Base-by-base conservation (phyloP, 2,888 invertebrate genomes). In the Coelopa pilipes region DNA sequence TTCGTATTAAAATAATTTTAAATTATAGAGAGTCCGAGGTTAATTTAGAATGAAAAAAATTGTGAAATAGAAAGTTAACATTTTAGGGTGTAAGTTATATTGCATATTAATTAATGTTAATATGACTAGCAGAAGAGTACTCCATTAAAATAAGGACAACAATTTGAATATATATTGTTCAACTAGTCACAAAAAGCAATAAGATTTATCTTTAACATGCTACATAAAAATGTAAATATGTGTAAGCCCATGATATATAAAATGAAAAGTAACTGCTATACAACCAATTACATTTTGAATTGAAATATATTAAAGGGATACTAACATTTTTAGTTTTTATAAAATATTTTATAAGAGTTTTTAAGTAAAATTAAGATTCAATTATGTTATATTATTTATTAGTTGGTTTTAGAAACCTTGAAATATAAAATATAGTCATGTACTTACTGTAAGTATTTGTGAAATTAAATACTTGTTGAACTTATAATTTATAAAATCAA, bases 11-110 rank as follows among this genome's bases (percentile, higher is more conserved):
- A 60, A 77, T 74, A 77, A 76, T 62, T 34, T 4, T 34, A 34
- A 34, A 34, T 4, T 34, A 68, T 45, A 34, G 50, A 71, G 55
- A 63, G 13, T 50, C 59, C 15, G 45, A 66, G 17, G 21, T 66
- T 46, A 68, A 72, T 74, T 74, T 81, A 81, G 78, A 79, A 78
- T 78, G 78, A 79, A 75, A 75, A 81, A 82, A 84, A 82, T 82
- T 85, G 85, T 85, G 84, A 85, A 85, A 85, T 84, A 84, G 82
- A 85, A 84, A 85, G 84, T 85, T 85, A 85, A 85, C 84, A 85
- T 86, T 84, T 82, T 82, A 84, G 80, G 76, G 75, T 73, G 78
- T 83, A 85, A 83, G 83, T 76, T 77, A 72, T 72, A 73, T 74
- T 73, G 70, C 67, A 71, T 72, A 76, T 73, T 77, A 77, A 79